Evolutionary conservation across 2,797 vertebrate genomes (phyloP).

Genomic region (Spatula clypeata): DNA sequence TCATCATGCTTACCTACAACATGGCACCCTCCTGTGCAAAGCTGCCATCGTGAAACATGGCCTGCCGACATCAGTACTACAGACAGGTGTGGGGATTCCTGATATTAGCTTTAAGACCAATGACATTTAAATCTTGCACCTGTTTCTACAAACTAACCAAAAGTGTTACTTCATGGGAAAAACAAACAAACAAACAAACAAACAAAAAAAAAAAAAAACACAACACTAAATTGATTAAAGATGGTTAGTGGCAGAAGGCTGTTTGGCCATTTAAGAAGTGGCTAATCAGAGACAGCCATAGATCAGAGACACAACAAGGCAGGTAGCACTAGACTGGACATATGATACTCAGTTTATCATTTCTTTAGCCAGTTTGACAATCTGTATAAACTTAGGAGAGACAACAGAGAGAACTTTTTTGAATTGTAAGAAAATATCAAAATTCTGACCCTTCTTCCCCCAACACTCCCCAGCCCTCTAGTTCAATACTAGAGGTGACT

Average conservation of each 20-base stretch:
- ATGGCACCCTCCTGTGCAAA: neutral
- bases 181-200: too few relatives aligned
- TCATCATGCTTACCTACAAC: accelerated
- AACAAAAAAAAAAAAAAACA: neutral
- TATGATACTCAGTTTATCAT: accelerated
- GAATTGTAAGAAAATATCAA: neutral
- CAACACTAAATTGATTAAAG: neutral
- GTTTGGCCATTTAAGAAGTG: neutral
- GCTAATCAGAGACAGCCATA: neutral
- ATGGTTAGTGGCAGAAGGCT: neutral
- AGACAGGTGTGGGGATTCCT: neutral
- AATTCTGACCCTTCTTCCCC: neutral
- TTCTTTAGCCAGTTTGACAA: neutral
- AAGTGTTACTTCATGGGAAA: neutral
- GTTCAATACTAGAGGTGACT: neutral
- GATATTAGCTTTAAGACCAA: neutral
- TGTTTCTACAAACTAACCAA: too few relatives aligned
- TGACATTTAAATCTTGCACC: neutral
- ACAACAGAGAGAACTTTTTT: neutral
- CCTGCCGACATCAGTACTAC: neutral
- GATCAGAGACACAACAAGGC: accelerated
- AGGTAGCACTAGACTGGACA: neutral
- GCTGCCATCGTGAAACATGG: neutral
- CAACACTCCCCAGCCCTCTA: neutral
- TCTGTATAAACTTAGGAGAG: neutral